Evolutionary conservation across 2,113 vertebrate species (phyloP).

Genomic region (Hylia prasina): DNA sequence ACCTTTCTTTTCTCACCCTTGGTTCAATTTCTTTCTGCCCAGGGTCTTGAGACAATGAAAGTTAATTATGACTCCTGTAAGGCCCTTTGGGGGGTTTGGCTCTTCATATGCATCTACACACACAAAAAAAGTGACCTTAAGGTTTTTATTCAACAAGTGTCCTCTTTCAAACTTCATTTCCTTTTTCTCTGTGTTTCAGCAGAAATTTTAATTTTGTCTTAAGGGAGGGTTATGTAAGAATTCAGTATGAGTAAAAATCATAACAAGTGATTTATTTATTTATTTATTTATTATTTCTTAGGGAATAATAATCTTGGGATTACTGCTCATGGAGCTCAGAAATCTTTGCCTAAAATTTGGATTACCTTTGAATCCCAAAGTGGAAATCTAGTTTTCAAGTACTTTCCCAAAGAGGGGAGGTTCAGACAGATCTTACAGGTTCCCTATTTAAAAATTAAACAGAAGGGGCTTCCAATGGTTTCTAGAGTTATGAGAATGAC

Average conservation of each 20-base stretch:
- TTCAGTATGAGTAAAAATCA: background rate
- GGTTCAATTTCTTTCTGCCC: slow-evolving; percentile 45
- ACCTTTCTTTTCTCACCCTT: slow-evolving; percentile 35
- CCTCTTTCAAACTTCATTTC: background rate
- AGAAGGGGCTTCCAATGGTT: background rate
- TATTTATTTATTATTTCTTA: background rate
- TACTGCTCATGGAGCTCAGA: background rate
- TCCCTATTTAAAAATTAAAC: background rate
- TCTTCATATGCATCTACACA: background rate
- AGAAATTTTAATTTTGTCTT: background rate
- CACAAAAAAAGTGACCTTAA: background rate
- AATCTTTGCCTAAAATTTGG: background rate
- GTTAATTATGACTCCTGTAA: slow-evolving; percentile 43
- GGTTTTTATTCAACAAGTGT: background rate
- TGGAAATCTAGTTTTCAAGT: background rate
- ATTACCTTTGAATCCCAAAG: background rate
- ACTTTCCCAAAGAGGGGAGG: background rate
- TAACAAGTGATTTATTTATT: background rate
- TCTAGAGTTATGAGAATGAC: background rate
- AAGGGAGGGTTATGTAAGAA: background rate
- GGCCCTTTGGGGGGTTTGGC: background rate
- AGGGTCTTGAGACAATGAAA: slow-evolving; percentile 24
- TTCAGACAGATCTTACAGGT: background rate
- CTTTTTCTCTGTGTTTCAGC: background rate
- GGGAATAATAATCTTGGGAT: background rate